Conservation (phyloP, 2,797 vertebrate genomes). For the Pseudomugil tenellus region DNA sequence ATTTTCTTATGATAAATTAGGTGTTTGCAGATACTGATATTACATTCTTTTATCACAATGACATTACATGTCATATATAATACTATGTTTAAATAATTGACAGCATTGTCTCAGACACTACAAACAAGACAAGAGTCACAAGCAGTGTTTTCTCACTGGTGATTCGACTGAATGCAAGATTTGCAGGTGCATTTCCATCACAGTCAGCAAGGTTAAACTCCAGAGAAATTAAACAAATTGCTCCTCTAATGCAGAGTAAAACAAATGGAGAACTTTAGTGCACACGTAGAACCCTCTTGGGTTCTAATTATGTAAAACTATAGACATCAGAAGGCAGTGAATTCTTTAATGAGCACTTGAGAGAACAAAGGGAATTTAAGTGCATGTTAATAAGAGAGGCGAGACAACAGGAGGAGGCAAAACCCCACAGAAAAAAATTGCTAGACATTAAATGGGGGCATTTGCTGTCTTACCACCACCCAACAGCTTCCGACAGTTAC, state of each 20-base stretch:
- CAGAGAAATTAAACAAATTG: constrained; percentile 89
- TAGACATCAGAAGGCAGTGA: constrained; percentile 85
- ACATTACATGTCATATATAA: background rate
- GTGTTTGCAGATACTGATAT: background rate
- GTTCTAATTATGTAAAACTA: constrained; percentile 89
- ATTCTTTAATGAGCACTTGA: constrained; percentile 87
- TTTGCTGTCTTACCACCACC: constrained; percentile 62
- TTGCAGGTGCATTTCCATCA: constrained; percentile 82
- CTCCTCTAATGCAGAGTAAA: constrained; percentile 86
- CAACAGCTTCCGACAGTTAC: constrained; percentile 52
- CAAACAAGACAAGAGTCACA: constrained; percentile 23
- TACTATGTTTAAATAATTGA: background rate
- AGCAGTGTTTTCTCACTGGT: constrained; percentile 56
- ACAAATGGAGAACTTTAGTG: constrained; percentile 86
- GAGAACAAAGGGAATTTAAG: constrained; percentile 88
- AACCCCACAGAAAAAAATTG: constrained; percentile 77
- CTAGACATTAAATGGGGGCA: constrained; percentile 69
- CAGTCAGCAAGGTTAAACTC: constrained; percentile 88
- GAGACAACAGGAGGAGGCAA: constrained; percentile 82
- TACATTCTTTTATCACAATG: constrained; percentile 6
- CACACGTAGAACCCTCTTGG: constrained; percentile 83
- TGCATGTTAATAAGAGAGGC: constrained; percentile 85
- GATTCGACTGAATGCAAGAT: constrained; percentile 67
- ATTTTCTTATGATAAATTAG: constrained; percentile 10
- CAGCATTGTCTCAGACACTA: constrained; percentile 13